Base-by-base conservation (phyloP, 23 tunicate species). In the Phallusia fumigata region DNA sequence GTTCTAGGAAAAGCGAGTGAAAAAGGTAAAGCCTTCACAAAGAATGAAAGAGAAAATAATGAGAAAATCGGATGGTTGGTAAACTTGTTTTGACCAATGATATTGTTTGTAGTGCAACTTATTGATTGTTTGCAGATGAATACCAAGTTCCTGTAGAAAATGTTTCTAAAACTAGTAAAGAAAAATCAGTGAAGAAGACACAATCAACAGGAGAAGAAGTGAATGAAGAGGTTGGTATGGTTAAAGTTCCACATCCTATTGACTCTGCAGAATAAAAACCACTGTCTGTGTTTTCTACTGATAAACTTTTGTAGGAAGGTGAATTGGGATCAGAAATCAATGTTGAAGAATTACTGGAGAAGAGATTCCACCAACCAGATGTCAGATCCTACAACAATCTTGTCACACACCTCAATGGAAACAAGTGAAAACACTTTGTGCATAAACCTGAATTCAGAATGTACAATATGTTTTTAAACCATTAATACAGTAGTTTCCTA, bases 321-420 rank as follows among this genome's bases (percentile, higher is more conserved):
- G 86, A 83, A 53, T 19, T 75, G 15, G 86, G 80, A 10, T 13
- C 65, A 32, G 19, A 31, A 40, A 75, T 83, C n/a, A 53, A 83
- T 72, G 80, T 83, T n/a, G 86, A 83, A 8, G 86, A 74, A 74
- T 36, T 83, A 18, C 26, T 75, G 80, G 31, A 64, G 80, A 83
- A 51, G 73, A 83, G 74, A 34, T 83, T 83, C 74, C 74, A 83
- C 35, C 33, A 72, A 33, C 80, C 69, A 0, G 80, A 74, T 83
- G 50, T 33, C 8, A 64, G 44, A 13, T 58, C 69, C 5, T 58
- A 21, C 16, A 8, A 58, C 15, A 58, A 58, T 24, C 28, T 58
- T 2, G 69, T 58, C 69, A 58, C 69, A 6, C 8, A 58, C 13
- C 69, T 58, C 15, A 24, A 58, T 58, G 69, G 69, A 58, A 22